Evolutionary conservation across 2,113 vertebrate species (phyloP).

Genomic region (Podarcis cretensis): DNA sequence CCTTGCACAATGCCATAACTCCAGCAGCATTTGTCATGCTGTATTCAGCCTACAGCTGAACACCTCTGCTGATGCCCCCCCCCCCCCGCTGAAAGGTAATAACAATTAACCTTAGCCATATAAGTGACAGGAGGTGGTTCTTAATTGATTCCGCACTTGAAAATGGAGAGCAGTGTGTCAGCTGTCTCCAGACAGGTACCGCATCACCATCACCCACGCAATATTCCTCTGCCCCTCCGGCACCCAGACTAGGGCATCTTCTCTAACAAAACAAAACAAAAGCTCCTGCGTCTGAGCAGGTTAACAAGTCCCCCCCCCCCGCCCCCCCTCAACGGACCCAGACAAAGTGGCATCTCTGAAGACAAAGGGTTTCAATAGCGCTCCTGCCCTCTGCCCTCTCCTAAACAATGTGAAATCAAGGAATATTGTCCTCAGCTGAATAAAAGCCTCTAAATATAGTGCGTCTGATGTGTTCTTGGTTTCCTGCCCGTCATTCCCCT

Average conservation of each 20-base stretch:
- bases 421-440: constrained; percentile 79
- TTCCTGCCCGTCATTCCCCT: constrained; percentile 79
- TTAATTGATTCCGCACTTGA: background rate
- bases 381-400: constrained; percentile 79
- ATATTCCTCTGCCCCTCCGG: accelerated
- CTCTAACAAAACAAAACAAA: background rate
- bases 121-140: background rate
- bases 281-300: background rate
- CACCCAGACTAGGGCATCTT: background rate
- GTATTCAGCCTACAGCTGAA: too few species aligned
- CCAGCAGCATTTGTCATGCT: background rate
- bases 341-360: constrained; percentile 78
- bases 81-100: background rate
- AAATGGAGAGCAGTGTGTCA: background rate
- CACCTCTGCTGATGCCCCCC: background rate
- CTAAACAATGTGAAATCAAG: constrained; percentile 80
- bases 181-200: background rate
- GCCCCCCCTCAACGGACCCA: constrained; percentile 23
- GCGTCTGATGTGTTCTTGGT: constrained; percentile 76
- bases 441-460: constrained; percentile 83
- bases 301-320: constrained; percentile 20
- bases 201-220: background rate
- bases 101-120: background rate
- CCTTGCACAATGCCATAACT: background rate
- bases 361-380: constrained; percentile 74